Evolutionary conservation across 2,888 invertebrate species (phyloP), one percentile per base, ranked within the genome.

Genomic region (Lycocerus yunnanus): DNA sequence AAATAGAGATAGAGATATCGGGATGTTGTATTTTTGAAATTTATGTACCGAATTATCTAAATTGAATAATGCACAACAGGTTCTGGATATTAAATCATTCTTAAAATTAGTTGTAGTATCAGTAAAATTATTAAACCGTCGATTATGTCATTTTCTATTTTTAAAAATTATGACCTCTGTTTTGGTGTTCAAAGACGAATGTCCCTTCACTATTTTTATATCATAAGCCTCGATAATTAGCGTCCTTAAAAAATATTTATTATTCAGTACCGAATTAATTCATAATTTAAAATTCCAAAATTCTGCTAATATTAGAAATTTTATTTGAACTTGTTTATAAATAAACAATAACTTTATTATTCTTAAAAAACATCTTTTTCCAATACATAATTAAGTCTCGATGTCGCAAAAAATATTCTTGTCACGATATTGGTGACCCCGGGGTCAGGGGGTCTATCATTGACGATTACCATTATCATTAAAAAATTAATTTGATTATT

Each of bases 111-210:
- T 63, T 63, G 1, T 18, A 18, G 18, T 20, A 15, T 63, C 18
- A n/a, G 15, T 18, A 6, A 63, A 18, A 63, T 43, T 43, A 43
- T 43, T 43, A 43, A n/a, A 18, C n/a, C 61, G 15, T 63, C 16
- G 60, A 76, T 82, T 82, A 82, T 80, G 79, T 83, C 82, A 84
- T 77, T 69, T 21, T 58, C 20, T 69, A 78, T 81, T 82, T 81
- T 80, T 81, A 78, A 81, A 82, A 77, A 70, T 43, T 71, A 77
- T 82, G 80, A 82, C 79, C 80, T 79, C 75, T 74, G 59, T 72
- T 80, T 79, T 81, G 80, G 81, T 81, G 81, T 71, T 77, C 74
- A 69, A 59, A 75, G 74, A 68, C 77, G 68, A 68, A 79, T 80
- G 69, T 69, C 78, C 77, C 80, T 80, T 79, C 78, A 77, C 80